A percentile compares a stretch with the other conserved stretches of the same genome.
phyloP scores from a whole-genome alignment of 2,888 invertebrate genomes.

The Leucozona laternaria region DNA sequence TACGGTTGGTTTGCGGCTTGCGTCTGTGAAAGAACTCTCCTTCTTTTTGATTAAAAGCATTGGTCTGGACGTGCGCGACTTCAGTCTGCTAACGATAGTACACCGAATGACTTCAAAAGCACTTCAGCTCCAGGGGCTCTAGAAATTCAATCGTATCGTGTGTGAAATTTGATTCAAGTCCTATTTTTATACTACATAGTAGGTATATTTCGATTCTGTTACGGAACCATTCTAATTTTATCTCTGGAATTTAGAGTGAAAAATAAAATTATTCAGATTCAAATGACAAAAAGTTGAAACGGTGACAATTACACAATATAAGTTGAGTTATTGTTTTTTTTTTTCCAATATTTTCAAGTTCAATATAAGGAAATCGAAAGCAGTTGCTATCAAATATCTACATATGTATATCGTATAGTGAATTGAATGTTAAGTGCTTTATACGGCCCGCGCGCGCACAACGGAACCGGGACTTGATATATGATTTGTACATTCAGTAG shows the following conservation, averaged over 20 bases:
- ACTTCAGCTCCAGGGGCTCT: slow-evolving; percentile 24
- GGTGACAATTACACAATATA: slow-evolving; percentile 67
- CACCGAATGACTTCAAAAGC: slow-evolving; percentile 42
- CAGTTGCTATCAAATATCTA: slow-evolving; percentile 33
- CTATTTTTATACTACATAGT: too few species aligned
- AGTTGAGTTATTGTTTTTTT: slow-evolving; percentile 51
- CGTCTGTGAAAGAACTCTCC: slow-evolving; percentile 53
- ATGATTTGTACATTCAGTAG: slow-evolving; percentile 49
- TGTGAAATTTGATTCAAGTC: background rate
- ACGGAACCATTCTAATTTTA: background rate
- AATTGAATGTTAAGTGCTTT: slow-evolving; percentile 49
- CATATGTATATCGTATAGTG: slow-evolving; percentile 31
- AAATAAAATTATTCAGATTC: slow-evolving; percentile 1
- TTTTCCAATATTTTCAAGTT: slow-evolving; percentile 45
- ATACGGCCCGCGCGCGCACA: slow-evolving; percentile 16
- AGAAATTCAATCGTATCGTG: slow-evolving; percentile 15
- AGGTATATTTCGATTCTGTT: background rate
- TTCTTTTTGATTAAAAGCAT: slow-evolving; percentile 64
- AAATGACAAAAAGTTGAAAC: slow-evolving; percentile 8
- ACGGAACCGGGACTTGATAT: slow-evolving; percentile 60
- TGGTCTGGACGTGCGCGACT: slow-evolving; percentile 41
- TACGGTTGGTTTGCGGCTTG: slow-evolving; percentile 18
- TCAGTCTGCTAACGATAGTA: slow-evolving; percentile 64
- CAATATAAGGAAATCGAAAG: slow-evolving; percentile 68
- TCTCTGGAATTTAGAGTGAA: slow-evolving; percentile 17